Conservation (phyloP, 2,888 invertebrate species). For the Ernsta delagoae region DNA sequence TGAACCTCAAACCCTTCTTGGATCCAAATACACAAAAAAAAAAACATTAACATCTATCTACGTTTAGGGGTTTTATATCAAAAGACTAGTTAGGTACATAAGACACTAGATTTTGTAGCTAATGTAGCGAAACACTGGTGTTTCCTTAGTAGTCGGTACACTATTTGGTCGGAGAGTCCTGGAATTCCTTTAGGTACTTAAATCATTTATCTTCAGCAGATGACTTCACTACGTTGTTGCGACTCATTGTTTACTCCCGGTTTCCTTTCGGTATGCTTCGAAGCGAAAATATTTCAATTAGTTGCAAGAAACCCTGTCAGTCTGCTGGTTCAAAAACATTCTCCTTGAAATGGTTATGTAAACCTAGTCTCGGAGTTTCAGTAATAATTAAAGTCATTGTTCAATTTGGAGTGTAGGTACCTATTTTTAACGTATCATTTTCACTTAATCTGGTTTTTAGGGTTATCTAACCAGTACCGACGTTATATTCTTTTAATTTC, state of each 20-base stretch:
- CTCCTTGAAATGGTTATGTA: neutral
- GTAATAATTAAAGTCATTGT: neutral
- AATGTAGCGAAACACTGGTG: neutral
- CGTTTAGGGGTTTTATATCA: no score
- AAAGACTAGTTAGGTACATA: no score
- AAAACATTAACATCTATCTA: no score
- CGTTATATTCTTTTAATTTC: no score
- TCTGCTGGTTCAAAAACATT: slow-evolving; percentile 4
- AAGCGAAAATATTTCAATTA: slow-evolving; percentile 33
- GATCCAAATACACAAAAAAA: no score
- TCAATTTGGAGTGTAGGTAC: neutral
- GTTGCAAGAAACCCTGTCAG: slow-evolving; percentile 9
- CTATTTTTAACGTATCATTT: neutral
- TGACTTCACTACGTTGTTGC: slow-evolving; percentile 23
- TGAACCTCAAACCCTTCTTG: no score
- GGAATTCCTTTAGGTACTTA: neutral
- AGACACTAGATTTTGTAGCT: neutral
- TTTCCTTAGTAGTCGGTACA: neutral
- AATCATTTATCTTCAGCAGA: slow-evolving; percentile 24
- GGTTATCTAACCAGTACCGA: no score
- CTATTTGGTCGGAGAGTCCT: neutral
- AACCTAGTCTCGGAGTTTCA: neutral
- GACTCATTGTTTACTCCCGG: slow-evolving; percentile 23
- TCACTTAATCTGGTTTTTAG: no score
- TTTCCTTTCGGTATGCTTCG: slow-evolving; percentile 6